Conservation (phyloP, 2,888 invertebrate species). For the Hypselothyrea guttata region DNA sequence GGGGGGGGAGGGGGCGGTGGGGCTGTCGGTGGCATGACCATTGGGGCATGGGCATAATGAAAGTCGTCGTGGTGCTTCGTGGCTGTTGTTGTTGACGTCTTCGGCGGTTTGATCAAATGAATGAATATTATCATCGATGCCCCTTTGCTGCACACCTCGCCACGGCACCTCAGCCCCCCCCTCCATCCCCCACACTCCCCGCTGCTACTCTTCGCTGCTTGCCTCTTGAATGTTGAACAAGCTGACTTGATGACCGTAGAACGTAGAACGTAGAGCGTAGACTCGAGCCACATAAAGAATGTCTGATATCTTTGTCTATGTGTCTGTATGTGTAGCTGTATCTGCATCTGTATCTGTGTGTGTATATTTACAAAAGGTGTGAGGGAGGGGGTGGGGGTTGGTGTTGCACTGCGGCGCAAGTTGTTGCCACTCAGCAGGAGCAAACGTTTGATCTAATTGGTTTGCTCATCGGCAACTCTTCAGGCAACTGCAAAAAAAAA, state of each 20-base stretch:
- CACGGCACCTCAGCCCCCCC: not conserved
- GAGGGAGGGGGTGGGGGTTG: not conserved
- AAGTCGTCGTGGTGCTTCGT: slow-evolving; percentile 58
- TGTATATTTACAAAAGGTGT: slow-evolving; percentile 34
- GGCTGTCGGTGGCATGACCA: slow-evolving; percentile 31
- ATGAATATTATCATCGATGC: slow-evolving; percentile 78
- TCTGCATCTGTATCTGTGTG: slow-evolving; percentile 9
- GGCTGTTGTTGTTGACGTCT: slow-evolving; percentile 60
- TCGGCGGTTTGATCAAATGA: slow-evolving; percentile 79
- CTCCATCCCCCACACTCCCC: not conserved
- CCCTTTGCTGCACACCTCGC: slow-evolving; percentile 3
- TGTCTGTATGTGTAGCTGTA: slow-evolving; percentile 13
- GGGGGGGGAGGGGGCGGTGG: slow-evolving; percentile 6
- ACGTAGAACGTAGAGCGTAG: slow-evolving; percentile 61
- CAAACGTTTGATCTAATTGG: slow-evolving; percentile 79
- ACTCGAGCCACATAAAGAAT: slow-evolving; percentile 61
- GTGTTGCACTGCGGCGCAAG: slow-evolving; percentile 37
- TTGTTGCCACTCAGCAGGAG: slow-evolving; percentile 73
- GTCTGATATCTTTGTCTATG: slow-evolving; percentile 48
- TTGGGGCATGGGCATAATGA: slow-evolving; percentile 65
- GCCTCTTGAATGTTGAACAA: slow-evolving; percentile 63
- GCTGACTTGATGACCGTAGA: slow-evolving; percentile 71
- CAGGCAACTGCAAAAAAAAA: slow-evolving; percentile 24
- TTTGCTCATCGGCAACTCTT: slow-evolving; percentile 53
- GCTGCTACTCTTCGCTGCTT: not conserved